Conservation (phyloP, 2,888 invertebrate species). For the Leptogaster cylindrica region DNA sequence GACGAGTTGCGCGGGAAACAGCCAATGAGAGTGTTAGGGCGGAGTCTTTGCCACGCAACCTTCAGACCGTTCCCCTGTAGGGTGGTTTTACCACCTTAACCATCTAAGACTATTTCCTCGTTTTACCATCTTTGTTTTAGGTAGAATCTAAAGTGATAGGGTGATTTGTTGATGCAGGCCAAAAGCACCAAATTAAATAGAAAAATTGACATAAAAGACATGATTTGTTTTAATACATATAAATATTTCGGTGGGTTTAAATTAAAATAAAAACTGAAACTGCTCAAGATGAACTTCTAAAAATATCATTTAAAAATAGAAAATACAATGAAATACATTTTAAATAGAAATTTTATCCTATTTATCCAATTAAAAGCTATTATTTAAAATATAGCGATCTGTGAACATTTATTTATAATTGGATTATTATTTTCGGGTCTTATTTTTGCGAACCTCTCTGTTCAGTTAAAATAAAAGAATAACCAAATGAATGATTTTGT, state of each 20-base stretch:
- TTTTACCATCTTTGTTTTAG: slow-evolving; percentile 11
- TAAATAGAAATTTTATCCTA: too few relatives aligned
- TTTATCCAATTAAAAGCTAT: too few relatives aligned
- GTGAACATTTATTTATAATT: too few relatives aligned
- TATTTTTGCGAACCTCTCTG: too few relatives aligned
- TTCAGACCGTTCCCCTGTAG: neutral
- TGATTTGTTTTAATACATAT: slow-evolving; percentile 28
- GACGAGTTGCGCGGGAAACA: slow-evolving; percentile 7
- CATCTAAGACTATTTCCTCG: neutral
- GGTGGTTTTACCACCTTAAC: neutral
- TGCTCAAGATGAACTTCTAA: too few relatives aligned
- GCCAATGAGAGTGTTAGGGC: slow-evolving; percentile 10
- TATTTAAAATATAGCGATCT: too few relatives aligned
- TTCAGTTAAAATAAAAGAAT: too few relatives aligned
- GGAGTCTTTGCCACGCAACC: neutral
- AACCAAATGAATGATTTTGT: too few relatives aligned
- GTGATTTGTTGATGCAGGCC: slow-evolving; percentile 11
- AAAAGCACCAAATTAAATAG: slow-evolving; percentile 42
- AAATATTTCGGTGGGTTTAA: neutral
- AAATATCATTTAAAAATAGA: too few relatives aligned
- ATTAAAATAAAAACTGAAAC: too few relatives aligned
- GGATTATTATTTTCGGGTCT: too few relatives aligned
- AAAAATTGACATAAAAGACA: slow-evolving; percentile 46
- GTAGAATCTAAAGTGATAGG: neutral
- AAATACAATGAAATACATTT: too few relatives aligned